These are phyloP conservation scores for Phalacrocorax aristotelis DNA, from an alignment of 2,113 vertebrate genomes.

Conservation along the genomic window DNA sequence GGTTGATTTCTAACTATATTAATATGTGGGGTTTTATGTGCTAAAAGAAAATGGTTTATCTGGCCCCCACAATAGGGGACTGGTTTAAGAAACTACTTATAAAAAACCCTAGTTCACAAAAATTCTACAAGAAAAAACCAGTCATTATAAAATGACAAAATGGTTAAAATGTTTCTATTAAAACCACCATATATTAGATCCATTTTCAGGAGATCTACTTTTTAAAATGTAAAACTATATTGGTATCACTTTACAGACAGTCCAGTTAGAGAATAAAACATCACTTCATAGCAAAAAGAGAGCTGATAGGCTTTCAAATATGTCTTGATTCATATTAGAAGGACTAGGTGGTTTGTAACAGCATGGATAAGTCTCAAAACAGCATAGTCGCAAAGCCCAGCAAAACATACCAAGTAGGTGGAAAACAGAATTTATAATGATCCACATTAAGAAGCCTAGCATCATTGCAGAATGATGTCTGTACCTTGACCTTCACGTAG, in stretches of 20 bases:
- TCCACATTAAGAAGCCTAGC: background rate
- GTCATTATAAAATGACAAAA: background rate
- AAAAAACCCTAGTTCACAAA: background rate
- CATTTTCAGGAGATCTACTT: background rate
- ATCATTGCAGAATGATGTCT: background rate
- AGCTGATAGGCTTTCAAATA: background rate
- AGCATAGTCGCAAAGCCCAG: background rate
- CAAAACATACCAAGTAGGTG: background rate
- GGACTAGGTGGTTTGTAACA: background rate
- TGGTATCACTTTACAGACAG: background rate
- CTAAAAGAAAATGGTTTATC: background rate
- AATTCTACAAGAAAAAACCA: background rate
- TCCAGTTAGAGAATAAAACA: background rate
- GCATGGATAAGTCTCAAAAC: background rate
- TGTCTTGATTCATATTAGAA: background rate
- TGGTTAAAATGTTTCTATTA: background rate
- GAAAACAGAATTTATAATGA: conserved; percentile 14
- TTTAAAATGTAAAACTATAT: background rate
- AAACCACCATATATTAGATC: background rate
- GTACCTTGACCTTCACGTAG: background rate
- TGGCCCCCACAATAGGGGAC: background rate
- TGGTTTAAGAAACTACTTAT: background rate
- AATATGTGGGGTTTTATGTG: background rate
- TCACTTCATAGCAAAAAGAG: background rate
- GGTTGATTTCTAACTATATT: background rate